Evolutionary conservation across 2,113 vertebrate species (phyloP).

Genomic region (Choloepus hoffmanni): DNA sequence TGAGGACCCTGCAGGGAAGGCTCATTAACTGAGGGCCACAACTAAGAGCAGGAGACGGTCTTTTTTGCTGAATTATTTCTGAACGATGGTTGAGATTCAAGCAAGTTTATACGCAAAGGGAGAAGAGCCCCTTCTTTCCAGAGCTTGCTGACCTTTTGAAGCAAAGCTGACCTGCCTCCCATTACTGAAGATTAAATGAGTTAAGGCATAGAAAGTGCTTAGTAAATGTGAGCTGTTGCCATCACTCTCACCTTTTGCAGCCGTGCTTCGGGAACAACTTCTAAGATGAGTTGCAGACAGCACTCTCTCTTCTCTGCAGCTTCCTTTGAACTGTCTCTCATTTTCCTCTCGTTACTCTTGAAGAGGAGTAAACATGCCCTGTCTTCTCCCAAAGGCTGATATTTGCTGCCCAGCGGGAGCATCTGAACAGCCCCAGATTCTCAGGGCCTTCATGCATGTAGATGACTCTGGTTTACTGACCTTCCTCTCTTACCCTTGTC

Average conservation of each 20-base stretch:
- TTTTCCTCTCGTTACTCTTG: background rate
- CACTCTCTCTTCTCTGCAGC: background rate
- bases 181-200: no score
- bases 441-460: background rate
- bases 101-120: background rate
- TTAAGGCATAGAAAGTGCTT: background rate
- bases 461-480: background rate
- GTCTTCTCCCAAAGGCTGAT: background rate
- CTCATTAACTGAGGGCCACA: fast-evolving
- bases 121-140: background rate
- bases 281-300: background rate
- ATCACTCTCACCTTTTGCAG: background rate
- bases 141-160: background rate
- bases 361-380: background rate
- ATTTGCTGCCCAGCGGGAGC: background rate
- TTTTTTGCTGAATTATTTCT: background rate
- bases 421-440: background rate
- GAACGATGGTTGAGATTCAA: background rate
- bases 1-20: background rate
- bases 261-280: background rate
- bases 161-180: background rate
- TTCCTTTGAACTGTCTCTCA: background rate
- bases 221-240: fast-evolving
- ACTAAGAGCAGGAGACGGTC: background rate
- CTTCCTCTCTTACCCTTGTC: background rate